Percentiles rank a stretch among this genome's conserved stretches.
These are phyloP conservation scores for Harpegnathos saltator DNA, from an alignment of 1,140 invertebrate species.

Conservation along the genomic window DNA sequence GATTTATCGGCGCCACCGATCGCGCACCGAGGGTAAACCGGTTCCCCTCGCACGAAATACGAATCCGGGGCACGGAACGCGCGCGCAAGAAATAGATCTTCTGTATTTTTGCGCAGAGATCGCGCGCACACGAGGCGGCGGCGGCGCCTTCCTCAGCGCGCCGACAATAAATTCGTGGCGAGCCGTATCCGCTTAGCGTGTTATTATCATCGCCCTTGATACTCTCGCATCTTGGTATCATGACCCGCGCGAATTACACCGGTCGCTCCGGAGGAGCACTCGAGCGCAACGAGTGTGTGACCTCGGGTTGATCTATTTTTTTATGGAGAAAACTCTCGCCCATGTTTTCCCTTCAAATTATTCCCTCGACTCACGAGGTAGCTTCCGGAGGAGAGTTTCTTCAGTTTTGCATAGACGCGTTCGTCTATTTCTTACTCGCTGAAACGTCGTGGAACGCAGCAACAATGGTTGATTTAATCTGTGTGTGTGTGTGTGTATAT, in stretches of 20 bases:
- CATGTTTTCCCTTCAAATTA: background rate
- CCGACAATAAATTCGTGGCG: constrained; percentile 27
- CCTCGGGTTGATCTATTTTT: constrained; percentile 4
- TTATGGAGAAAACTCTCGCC: background rate
- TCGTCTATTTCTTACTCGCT: background rate
- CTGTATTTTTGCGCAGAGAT: constrained; percentile 42
- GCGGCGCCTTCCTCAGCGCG: background rate
- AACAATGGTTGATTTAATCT: too few species aligned
- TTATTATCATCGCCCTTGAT: constrained; percentile 26
- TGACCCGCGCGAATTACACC: background rate
- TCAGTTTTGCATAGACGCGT: background rate
- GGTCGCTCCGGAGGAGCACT: background rate
- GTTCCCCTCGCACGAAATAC: constrained; percentile 57
- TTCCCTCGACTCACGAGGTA: background rate
- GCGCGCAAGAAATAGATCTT: constrained; percentile 49
- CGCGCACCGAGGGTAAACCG: constrained; percentile 57
- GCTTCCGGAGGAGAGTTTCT: background rate
- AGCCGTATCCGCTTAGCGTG: constrained; percentile 23
- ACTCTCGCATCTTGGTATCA: background rate
- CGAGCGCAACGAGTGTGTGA: background rate
- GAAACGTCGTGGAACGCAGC: too few species aligned
- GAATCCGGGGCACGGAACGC: constrained; percentile 44
- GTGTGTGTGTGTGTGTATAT: too few species aligned
- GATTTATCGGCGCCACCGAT: constrained; percentile 62
- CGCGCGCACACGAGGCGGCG: background rate